Conservation (phyloP, 1,140 invertebrate genomes). For the Luehdorfia chinensis region DNA sequence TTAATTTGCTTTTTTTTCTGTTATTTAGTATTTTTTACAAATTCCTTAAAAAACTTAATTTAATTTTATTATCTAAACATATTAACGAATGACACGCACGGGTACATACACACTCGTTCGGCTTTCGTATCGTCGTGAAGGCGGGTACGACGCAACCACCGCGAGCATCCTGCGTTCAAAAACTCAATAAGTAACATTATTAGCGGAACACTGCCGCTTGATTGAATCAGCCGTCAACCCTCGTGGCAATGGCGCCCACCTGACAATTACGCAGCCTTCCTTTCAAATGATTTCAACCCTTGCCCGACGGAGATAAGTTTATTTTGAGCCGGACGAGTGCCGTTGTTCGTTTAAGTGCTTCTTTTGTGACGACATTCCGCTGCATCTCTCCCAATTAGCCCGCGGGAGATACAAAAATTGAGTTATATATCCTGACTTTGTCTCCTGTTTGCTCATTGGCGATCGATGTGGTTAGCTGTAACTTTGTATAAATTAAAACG, state of each 20-base stretch:
- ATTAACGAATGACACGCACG: no score
- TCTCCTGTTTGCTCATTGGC: constrained; percentile 63
- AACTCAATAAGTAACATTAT: constrained; percentile 68
- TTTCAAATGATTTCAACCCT: constrained; percentile 69
- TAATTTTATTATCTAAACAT: no score
- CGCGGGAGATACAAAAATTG: constrained; percentile 66
- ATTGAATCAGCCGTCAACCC: constrained; percentile 63
- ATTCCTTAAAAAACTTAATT: no score
- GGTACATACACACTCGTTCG: no score
- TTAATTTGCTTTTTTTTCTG: no score
- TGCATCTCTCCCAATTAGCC: constrained; percentile 64
- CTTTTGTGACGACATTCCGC: constrained; percentile 70
- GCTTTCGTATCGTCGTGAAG: no score
- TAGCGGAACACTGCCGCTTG: constrained; percentile 57
- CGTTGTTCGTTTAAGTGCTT: constrained; percentile 67
- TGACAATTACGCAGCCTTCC: constrained; percentile 54
- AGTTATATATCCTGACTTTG: constrained; percentile 68
- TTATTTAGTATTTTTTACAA: no score
- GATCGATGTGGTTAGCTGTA: constrained; percentile 39
- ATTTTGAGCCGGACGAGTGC: constrained; percentile 69
- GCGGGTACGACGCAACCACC: background rate
- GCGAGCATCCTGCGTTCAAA: constrained; percentile 46
- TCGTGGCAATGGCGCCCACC: constrained; percentile 49
- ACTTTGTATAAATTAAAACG: no score
- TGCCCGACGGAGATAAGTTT: constrained; percentile 71